These are phyloP conservation scores for Spea multiplicata DNA, from an alignment of 2,113 vertebrate genomes.

Conservation along the genomic window DNA sequence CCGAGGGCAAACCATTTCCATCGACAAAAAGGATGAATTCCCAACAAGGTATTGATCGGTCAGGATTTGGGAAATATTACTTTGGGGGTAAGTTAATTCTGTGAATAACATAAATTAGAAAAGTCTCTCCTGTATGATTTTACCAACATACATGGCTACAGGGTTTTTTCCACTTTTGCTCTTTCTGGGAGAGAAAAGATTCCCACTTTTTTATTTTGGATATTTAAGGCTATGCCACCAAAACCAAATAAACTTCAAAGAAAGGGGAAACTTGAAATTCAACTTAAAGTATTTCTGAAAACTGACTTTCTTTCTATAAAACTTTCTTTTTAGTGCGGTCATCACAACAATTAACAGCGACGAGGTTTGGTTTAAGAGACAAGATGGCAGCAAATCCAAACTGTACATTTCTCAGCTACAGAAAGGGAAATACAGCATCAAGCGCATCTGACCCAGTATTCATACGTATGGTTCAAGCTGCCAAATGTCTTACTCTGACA, in stretches of 20 bases:
- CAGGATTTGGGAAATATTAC: neutral
- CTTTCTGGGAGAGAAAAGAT: too few species aligned
- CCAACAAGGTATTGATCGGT: conserved; percentile 78
- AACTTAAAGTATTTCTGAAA: too few species aligned
- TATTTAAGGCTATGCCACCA: too few species aligned
- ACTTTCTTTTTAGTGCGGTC: conserved; percentile 73
- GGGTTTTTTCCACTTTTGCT: too few species aligned
- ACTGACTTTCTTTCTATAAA: conserved; percentile 6
- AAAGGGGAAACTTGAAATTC: too few species aligned
- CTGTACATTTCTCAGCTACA: conserved; percentile 95
- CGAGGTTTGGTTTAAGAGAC: conserved; percentile 96
- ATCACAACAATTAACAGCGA: conserved; percentile 97
- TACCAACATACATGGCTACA: too few species aligned
- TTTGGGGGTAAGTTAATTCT: neutral
- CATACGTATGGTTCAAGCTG: neutral
- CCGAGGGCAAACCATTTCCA: conserved; percentile 89
- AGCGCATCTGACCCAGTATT: conserved; percentile 67
- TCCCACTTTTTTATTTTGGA: too few species aligned
- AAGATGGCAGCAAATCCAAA: conserved; percentile 95
- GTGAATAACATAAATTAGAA: neutral
- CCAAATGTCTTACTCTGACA: neutral
- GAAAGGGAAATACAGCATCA: conserved; percentile 98
- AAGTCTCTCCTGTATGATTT: too few species aligned
- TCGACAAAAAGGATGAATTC: conserved; percentile 92
- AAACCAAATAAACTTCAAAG: too few species aligned